These are phyloP conservation scores for Eilema sororculum DNA, from an alignment of 2,888 invertebrate genomes.

Conservation along the genomic window DNA sequence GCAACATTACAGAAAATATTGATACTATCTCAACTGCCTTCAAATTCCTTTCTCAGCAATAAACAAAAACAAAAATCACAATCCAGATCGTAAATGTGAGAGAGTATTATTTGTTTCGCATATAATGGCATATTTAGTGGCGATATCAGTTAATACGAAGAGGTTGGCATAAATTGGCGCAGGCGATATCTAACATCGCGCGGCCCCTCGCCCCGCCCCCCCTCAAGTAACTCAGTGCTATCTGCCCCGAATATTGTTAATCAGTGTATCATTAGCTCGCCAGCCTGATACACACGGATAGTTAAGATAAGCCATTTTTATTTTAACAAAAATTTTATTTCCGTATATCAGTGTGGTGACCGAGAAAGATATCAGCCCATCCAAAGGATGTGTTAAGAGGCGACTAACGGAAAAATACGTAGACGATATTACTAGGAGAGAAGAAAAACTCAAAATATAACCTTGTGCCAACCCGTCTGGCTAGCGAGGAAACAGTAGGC, in stretches of 20 bases:
- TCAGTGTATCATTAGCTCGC: slow-evolving; percentile 85
- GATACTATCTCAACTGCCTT: slow-evolving; percentile 50
- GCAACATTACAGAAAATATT: slow-evolving; percentile 46
- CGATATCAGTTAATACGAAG: slow-evolving; percentile 85
- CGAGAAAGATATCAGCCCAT: too few relatives aligned
- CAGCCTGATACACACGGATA: slow-evolving; percentile 63
- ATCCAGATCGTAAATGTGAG: slow-evolving; percentile 63
- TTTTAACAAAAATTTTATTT: too few relatives aligned
- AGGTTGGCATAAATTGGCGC: slow-evolving; percentile 82
- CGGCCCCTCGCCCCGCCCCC: slow-evolving; percentile 71
- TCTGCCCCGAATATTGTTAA: slow-evolving; percentile 87
- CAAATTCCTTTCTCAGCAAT: slow-evolving; percentile 76
- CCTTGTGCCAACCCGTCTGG: too few relatives aligned
- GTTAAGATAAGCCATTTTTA: slow-evolving; percentile 28
- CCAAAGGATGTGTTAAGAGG: too few relatives aligned
- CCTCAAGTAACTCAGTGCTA: slow-evolving; percentile 82
- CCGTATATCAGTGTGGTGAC: too few relatives aligned
- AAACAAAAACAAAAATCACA: slow-evolving; percentile 68
- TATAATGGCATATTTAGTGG: slow-evolving; percentile 86
- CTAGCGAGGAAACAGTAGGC: too few relatives aligned
- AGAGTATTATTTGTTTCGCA: slow-evolving; percentile 83
- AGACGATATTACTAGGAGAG: too few relatives aligned
- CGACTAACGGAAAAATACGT: too few relatives aligned
- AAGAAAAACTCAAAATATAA: too few relatives aligned
- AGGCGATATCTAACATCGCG: slow-evolving; percentile 81